These are phyloP conservation scores for Tadarida brasiliensis DNA, from an alignment of 2,797 vertebrate genomes.

Conservation along the genomic window DNA sequence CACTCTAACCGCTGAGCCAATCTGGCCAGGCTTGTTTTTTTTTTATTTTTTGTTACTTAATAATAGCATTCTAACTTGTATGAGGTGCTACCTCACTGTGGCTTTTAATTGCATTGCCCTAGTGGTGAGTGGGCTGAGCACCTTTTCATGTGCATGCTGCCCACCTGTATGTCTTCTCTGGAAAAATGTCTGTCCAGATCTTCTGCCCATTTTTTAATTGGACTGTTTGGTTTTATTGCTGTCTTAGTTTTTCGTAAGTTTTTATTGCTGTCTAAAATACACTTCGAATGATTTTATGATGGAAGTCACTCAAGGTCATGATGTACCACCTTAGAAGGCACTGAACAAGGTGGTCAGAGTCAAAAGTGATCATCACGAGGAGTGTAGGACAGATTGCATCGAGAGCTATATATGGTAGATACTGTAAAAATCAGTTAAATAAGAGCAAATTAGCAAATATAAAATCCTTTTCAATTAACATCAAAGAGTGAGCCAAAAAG, in stretches of 20 bases:
- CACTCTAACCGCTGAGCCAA: no score
- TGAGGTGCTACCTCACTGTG: neutral
- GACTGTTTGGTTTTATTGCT: neutral
- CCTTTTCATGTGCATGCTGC: neutral
- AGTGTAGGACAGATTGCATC: neutral
- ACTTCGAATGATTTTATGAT: neutral
- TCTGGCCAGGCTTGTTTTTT: no score
- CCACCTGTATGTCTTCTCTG: neutral
- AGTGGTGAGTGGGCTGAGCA: neutral
- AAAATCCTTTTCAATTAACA: conserved; percentile 8
- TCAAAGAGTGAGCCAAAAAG: neutral
- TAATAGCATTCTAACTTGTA: neutral
- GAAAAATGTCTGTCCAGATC: neutral
- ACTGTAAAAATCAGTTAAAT: neutral
- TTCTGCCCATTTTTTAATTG: neutral
- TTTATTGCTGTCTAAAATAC: neutral
- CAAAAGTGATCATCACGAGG: neutral
- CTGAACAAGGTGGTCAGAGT: neutral
- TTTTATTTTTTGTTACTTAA: no score
- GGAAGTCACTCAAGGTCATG: neutral
- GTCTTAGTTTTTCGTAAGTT: conserved; percentile 1
- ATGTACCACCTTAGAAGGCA: neutral
- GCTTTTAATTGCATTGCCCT: neutral
- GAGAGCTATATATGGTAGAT: neutral
- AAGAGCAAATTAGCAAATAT: neutral